These are phyloP conservation scores for Petroica traversi DNA, from an alignment of 2,113 vertebrate species.

Conservation along the genomic window DNA sequence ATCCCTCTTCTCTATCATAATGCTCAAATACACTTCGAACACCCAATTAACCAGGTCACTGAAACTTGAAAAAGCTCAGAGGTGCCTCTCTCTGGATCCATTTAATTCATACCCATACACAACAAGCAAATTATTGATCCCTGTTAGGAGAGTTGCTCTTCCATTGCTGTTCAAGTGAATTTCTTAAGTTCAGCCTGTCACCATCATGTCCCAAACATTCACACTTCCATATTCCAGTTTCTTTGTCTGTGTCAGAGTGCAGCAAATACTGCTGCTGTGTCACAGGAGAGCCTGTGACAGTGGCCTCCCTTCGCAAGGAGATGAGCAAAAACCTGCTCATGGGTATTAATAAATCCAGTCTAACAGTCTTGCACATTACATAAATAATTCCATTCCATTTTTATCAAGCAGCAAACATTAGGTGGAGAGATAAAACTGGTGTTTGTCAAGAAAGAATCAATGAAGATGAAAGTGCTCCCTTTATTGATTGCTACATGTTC, in stretches of 20 bases:
- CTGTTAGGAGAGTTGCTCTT: neutral
- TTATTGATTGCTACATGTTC: neutral
- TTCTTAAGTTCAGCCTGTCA: neutral
- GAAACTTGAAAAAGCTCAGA: neutral
- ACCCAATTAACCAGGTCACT: neutral
- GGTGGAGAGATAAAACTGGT: neutral
- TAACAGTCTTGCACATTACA: neutral
- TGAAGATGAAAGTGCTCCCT: neutral
- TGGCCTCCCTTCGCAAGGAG: neutral
- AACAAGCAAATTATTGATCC: neutral
- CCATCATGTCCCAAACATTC: accelerated
- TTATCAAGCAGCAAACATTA: neutral
- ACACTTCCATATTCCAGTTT: neutral
- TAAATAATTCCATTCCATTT: neutral
- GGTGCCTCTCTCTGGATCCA: neutral
- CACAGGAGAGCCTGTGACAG: neutral
- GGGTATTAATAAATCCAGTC: neutral
- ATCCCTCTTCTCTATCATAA: neutral
- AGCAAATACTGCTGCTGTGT: too few relatives aligned
- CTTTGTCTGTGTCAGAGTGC: neutral
- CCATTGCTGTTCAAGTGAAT: neutral
- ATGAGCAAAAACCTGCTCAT: neutral
- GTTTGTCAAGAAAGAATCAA: neutral
- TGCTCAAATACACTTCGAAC: neutral
- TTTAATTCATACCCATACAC: neutral